Percentiles rank a stretch among this genome's conserved stretches.
Evolutionary conservation across 1,140 invertebrate genomes (phyloP).

Genomic region (Pachypsylla venusta): DNA sequence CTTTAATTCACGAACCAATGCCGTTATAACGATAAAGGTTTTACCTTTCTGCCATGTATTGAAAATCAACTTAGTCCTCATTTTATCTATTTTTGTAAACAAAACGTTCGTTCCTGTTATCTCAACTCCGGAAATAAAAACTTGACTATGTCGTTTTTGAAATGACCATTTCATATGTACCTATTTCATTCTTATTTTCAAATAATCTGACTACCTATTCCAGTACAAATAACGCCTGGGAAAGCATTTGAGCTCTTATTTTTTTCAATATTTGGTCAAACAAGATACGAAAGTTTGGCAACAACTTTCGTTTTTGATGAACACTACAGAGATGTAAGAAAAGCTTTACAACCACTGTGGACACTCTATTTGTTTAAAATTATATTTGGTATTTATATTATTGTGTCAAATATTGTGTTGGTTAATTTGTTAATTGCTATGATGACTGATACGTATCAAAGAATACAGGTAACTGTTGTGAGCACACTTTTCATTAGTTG

Average conservation of each 20-base stretch:
- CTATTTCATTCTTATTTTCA: too few species aligned
- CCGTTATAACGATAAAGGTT: too few species aligned
- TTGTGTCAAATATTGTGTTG: constrained; percentile 94
- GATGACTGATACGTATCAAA: constrained; percentile 99
- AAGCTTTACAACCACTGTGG: constrained; percentile 47
- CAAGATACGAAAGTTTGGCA: constrained; percentile 60
- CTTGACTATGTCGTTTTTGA: too few species aligned
- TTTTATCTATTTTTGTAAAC: too few species aligned
- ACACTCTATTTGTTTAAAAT: constrained; percentile 66
- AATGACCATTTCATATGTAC: too few species aligned
- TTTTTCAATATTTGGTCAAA: constrained; percentile 97
- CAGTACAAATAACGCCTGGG: constrained; percentile 70
- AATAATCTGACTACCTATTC: too few species aligned
- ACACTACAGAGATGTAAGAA: constrained; percentile 49
- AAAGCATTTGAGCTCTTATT: constrained; percentile 93
- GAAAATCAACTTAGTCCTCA: too few species aligned
- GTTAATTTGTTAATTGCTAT: constrained; percentile 99
- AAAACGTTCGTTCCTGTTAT: too few species aligned
- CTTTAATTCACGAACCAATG: too few species aligned
- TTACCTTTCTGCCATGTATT: too few species aligned
- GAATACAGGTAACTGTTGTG: constrained; percentile 62
- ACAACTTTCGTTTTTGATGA: background rate
- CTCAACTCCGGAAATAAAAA: too few species aligned
- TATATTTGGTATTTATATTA: constrained; percentile 84
- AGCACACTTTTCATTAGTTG: too few species aligned